Base-by-base conservation (phyloP, 1,140 invertebrate species). In the Episyrphus balteatus region DNA sequence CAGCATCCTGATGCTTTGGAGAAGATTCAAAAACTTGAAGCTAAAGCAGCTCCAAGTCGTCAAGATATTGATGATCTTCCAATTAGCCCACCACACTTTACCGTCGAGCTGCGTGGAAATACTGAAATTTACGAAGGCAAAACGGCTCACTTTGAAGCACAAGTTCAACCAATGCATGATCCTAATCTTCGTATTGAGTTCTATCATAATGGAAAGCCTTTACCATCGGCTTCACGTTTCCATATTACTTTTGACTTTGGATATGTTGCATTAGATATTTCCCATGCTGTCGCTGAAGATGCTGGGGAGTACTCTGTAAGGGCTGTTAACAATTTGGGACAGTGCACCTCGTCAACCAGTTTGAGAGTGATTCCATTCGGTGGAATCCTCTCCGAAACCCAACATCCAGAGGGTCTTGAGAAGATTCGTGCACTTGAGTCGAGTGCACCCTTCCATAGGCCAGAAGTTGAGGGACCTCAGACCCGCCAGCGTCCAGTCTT, bases 191-290 rank as follows among this genome's bases (percentile, higher is more conserved):
- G 86, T 46, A 86, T 94, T 51, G 88, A 94, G 70, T 92, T 92
- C 73, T 92, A 84, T 59, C 88, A 92, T 55, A 90, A 93, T 65
- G 88, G 86, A 47, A 89, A 91, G 70, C 84, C 87, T 30, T 70
- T 93, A 54, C 83, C 83, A 62, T 88, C 86, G 53, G 88, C 86
- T 38, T 81, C 88, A 39, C 77, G 89, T 56, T 92, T 89, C 80
- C 90, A 93, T 68, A 88, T 90, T 52, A 92, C 90, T 40, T 90
- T 91, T 61, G 92, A 96, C 69, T 97, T 97, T 73, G 92, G 92
- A 55, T 96, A 94, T 55, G 86, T 93, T 42, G 88, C 91, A 36
- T 72, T 97, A 51, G 92, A 96, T 68, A 92, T 97, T 59, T 78
- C 79, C 42, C 87, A 94, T 53, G 79, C 86, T 42, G 84, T 94